Evolutionary conservation across 2,888 invertebrate genomes (phyloP).

Genomic region (Carterocephalus palaemon): DNA sequence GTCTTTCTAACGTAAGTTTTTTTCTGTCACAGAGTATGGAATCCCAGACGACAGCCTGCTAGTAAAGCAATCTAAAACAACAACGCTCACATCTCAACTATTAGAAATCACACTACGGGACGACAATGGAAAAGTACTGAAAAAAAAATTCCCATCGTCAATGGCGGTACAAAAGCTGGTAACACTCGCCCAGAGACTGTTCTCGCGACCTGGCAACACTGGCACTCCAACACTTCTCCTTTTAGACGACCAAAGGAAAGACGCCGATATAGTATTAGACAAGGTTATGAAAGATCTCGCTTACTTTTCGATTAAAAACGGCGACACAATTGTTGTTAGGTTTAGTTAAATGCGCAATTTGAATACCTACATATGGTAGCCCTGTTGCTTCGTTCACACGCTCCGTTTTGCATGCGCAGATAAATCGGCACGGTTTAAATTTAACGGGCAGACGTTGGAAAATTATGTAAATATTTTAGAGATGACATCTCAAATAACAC

Average conservation of each 20-base stretch:
- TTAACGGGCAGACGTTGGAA: too few species aligned
- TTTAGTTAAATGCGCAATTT: conserved; percentile 65
- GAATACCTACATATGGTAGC: conserved; percentile 36
- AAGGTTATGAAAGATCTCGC: conserved; percentile 90
- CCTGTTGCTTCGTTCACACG: too few species aligned
- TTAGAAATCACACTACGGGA: conserved; percentile 78
- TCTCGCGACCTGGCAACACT: conserved; percentile 66
- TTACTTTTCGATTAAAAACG: conserved; percentile 90
- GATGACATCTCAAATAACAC: too few species aligned
- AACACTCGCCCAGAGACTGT: conserved; percentile 87
- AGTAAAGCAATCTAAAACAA: conserved; percentile 66
- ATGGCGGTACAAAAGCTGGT: conserved; percentile 91
- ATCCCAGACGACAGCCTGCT: conserved; percentile 88
- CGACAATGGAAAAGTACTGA: conserved; percentile 78
- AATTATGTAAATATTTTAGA: too few species aligned
- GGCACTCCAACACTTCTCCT: conserved; percentile 69
- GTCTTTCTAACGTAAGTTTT: too few species aligned
- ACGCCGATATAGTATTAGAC: conserved; percentile 86
- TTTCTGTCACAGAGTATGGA: conserved; percentile 83
- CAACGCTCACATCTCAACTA: conserved; percentile 83
- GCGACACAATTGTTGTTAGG: conserved; percentile 87
- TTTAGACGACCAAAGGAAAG: conserved; percentile 77
- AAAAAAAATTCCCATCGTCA: conserved; percentile 86
- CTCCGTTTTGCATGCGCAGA: too few species aligned
- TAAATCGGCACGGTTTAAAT: too few species aligned